Conservation (phyloP, 2,113 vertebrate species). For the Globicephala melas region DNA sequence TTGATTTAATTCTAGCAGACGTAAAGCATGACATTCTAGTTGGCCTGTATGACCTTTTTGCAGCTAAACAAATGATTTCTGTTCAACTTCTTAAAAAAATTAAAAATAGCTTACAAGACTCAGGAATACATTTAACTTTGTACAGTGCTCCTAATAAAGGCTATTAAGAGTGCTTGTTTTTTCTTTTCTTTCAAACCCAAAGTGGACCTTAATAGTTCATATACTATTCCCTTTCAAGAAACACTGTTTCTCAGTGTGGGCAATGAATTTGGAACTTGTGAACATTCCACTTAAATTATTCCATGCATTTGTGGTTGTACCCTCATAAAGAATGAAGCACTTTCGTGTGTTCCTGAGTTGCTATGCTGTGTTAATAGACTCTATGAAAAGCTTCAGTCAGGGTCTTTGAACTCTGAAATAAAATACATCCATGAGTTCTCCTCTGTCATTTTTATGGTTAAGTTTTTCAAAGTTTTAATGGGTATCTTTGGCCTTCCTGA, state of each 20-base stretch:
- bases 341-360: background rate
- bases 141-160: background rate
- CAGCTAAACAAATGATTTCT: constrained; percentile 19
- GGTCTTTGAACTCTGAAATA: background rate
- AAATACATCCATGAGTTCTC: background rate
- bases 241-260: background rate
- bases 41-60: background rate
- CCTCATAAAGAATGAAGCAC: background rate
- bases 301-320: background rate
- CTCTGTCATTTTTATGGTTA: constrained; percentile 5
- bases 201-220: background rate
- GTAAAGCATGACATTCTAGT: background rate
- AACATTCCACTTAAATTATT: background rate
- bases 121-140: constrained; percentile 37
- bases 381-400: background rate
- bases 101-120: background rate
- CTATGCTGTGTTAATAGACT: background rate
- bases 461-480: background rate
- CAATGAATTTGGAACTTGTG: background rate
- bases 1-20: constrained; percentile 20
- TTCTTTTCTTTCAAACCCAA: background rate
- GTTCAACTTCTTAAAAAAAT: background rate
- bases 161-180: background rate
- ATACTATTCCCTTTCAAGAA: constrained; percentile 33
- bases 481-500: background rate